Conservation (phyloP, 2,888 invertebrate genomes). For the Erpobdella octoculata region DNA sequence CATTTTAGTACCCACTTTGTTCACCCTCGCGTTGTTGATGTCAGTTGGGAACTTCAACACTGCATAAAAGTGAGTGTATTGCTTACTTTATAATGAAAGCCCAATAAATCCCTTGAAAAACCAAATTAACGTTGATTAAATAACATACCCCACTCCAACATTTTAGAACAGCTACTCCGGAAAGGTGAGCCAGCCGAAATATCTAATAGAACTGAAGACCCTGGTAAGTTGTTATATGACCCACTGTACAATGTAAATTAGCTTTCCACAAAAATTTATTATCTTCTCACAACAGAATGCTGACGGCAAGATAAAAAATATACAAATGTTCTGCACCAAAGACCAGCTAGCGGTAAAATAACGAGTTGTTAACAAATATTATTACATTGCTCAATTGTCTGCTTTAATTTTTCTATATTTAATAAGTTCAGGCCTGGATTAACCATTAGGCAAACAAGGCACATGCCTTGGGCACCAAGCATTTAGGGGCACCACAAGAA, state of each 20-base stretch:
- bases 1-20: background rate
- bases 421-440: no score
- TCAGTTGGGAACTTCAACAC: constrained; percentile 14
- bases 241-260: no score
- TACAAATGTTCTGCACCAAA: background rate
- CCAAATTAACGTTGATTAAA: no score
- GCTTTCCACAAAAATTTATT: background rate
- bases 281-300: background rate
- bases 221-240: background rate
- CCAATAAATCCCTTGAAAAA: no score
- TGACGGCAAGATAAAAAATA: background rate
- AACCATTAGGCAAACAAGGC: no score
- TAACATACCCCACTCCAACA: no score
- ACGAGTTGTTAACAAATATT: background rate
- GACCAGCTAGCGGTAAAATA: background rate
- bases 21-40: background rate
- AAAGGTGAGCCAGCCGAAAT: constrained; percentile 7
- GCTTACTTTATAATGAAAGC: background rate
- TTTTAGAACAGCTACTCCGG: constrained; percentile 21
- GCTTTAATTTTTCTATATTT: no score
- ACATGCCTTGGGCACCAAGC: no score
- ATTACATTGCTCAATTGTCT: no score
- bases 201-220: background rate
- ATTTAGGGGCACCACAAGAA: no score
- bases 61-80: background rate